phyloP scores from a whole-genome alignment of 64 coral and sea anemone genomes.

The Actinia tenebrosa region DNA sequence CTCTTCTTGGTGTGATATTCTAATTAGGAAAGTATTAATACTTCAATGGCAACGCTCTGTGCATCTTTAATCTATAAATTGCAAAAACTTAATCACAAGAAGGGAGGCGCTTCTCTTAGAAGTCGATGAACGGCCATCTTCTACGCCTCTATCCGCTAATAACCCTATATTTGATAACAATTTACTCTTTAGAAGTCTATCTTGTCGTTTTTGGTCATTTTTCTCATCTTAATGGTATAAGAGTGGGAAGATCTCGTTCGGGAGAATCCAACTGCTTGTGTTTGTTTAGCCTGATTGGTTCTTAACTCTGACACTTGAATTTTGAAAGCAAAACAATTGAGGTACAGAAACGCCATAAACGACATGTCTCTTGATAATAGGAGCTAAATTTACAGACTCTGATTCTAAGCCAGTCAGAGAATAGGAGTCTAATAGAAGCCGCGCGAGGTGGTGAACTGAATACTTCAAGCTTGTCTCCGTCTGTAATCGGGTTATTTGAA shows the following conservation, averaged over 20 bases:
- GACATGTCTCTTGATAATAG: not conserved
- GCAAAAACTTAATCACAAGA: not conserved
- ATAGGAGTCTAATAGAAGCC: not conserved
- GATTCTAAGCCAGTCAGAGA: not conserved
- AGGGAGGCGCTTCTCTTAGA: not conserved
- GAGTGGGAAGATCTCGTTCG: not conserved
- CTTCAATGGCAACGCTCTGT: not conserved
- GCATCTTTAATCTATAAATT: not conserved
- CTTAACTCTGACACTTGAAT: constrained; percentile 21
- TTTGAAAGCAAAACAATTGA: constrained; percentile 12
- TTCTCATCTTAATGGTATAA: not conserved
- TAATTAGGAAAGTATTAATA: not conserved
- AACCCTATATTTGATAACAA: not conserved
- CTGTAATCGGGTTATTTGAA: not conserved
- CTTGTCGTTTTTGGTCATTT: not conserved
- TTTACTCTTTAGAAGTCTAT: not conserved
- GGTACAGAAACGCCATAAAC: constrained; percentile 5
- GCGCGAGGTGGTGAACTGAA: not conserved
- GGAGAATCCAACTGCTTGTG: constrained; percentile 1
- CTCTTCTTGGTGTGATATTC: not conserved
- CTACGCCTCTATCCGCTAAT: not conserved
- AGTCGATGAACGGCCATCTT: not conserved
- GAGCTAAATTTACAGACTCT: not conserved
- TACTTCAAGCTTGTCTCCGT: constrained; percentile 6
- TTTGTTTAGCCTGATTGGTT: constrained; percentile 22